Evolutionary conservation across 2,888 invertebrate genomes (phyloP).

Genomic region (Athalia circularis): DNA sequence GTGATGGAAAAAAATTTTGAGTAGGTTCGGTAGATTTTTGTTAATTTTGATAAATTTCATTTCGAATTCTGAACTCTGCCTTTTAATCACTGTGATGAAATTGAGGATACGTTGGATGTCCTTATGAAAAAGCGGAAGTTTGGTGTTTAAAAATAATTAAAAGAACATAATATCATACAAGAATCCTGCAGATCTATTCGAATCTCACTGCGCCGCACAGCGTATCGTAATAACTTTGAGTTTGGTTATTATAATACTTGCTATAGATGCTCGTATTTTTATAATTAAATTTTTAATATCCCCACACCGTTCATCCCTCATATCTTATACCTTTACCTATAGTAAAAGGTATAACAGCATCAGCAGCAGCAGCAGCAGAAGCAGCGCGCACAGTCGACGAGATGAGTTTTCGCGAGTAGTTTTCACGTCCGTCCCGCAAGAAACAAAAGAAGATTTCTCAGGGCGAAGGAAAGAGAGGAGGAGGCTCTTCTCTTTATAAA

Average conservation of each 20-base stretch:
- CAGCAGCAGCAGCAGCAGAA: neutral
- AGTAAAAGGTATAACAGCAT: neutral
- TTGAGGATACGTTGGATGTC: no score
- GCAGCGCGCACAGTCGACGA: neutral
- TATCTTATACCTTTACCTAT: no score
- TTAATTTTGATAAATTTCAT: no score
- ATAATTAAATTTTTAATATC: slow-evolving; percentile 40
- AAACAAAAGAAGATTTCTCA: neutral
- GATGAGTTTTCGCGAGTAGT: slow-evolving; percentile 43
- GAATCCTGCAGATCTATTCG: no score
- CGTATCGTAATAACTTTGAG: neutral
- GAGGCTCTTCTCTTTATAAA: slow-evolving; percentile 15
- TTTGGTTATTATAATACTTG: slow-evolving; percentile 26
- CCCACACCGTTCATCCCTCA: neutral
- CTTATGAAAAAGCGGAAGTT: no score
- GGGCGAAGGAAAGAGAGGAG: neutral
- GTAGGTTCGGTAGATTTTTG: no score
- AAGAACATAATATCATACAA: no score
- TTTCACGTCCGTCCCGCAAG: neutral
- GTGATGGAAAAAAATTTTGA: no score
- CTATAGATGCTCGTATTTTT: slow-evolving; percentile 27
- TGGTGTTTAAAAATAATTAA: no score
- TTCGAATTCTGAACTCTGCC: no score
- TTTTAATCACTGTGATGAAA: no score
- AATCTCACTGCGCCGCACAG: no score